Base-by-base conservation (phyloP, 53 echinoderm and acorn worm species). In the Hippasteria phrygiana region DNA sequence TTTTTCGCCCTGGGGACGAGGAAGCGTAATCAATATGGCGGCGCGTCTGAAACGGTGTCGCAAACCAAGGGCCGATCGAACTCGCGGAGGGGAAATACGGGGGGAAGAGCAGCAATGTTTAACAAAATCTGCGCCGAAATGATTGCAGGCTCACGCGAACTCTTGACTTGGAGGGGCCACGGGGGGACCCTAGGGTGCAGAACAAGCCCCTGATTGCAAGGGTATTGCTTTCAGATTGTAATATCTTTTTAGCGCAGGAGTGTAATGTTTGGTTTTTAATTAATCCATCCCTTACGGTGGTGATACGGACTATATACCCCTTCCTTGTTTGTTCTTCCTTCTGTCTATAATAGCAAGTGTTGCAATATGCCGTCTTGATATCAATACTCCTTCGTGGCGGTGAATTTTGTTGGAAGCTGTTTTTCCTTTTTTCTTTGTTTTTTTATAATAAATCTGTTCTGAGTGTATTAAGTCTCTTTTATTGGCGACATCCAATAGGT, bases 251-350 rank as follows among this genome's bases (percentile, higher is more conserved):
- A 85, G 85, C 50, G 41, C 36, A 31, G 22, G 85, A 69, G 71
- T 50, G 71, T 85, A 85, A 69, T 85, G 85, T 85, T 85, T 85
- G 85, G 85, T 85, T 85, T 85, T 85, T 85, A 85, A 85, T 85
- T 85, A 85, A 85, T 71, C 85, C 53, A 47, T 36, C 50, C 85
- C 85, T 50, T 37, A 27, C 46, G 70, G 85, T 62, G 39, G 40
- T 79, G 79, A 40, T 79, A 32, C 54, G 37, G 34, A 35, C 34
- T 35, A n/a, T n/a, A n/a, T n/a, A 41, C 27, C 28, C 47, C 50
- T 48, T 48, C 50, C 75, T 28, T 75, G 34, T 75, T 75, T 75
- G 48, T 70, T 85, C 70, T 71, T 26, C 70, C 53, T 71, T 67
- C 10, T 7, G 32, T 33, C 42, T 22, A n/a, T 71, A 33, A 75